Evolutionary conservation across 2,888 invertebrate species (phyloP), one percentile per base, ranked within the genome.

Genomic region (Trilocha varians): DNA sequence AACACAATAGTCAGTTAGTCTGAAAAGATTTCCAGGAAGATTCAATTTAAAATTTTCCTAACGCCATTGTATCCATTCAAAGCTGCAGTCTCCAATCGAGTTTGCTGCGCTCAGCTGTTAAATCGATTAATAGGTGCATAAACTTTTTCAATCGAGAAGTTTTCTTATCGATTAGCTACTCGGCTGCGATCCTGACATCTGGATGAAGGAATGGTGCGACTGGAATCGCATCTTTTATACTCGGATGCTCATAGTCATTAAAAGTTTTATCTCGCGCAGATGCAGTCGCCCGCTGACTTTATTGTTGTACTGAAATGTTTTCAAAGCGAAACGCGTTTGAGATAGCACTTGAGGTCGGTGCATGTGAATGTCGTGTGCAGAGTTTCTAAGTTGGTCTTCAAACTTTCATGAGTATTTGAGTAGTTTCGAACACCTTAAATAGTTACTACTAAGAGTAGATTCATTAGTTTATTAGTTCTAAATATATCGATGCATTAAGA

Each of bases 201-300:
- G 47, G 54, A 59, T 63, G 57, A 65, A 64, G 58, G 44, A 62
- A 53, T 49, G 51, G 53, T 55, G 56, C 55, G 56, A 52, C 53
- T 45, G 43, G 50, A 57, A 61, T 65, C 61, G 60, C 56, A 57
- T 65, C 62, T 58, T 70, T 67, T 69, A 71, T 63, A 59, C 62
- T 65, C 59, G 59, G 60, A 59, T 67, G 58, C 63, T 56, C 57
- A 50, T 50, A 65, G 65, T 72, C 71, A 74, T 74, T 75, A 72
- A 75, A 76, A 74, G 62, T 76, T 75, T 73, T 70, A 70, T 72
- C 70, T 63, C 51, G 64, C 67, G 57, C 63, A 65, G 63, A 69
- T 69, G 67, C 72, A 70, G 61, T 66, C 52, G 58, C 58, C 56
- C 56, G 54, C 58, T 51, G 38, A 38, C 3, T 53, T 64, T 61